These are phyloP conservation scores for Hyperoplus lanceolatus DNA, from an alignment of 2,797 vertebrate species.

Conservation along the genomic window DNA sequence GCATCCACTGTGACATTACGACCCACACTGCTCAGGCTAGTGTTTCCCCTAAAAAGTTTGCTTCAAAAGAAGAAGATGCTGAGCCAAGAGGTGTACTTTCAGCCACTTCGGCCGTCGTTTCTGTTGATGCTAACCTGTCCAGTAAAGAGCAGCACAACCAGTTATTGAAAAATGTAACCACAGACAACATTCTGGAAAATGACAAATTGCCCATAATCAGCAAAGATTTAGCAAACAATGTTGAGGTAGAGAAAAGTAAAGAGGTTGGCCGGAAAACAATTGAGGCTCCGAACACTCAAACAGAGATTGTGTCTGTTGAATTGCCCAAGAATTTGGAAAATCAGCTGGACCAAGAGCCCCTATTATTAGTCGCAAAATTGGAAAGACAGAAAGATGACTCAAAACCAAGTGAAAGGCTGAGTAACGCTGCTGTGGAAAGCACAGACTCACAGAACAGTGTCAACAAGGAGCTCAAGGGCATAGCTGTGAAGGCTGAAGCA, in stretches of 20 bases:
- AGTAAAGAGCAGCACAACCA: slow-evolving; percentile 12
- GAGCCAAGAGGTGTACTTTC: slow-evolving; percentile 10
- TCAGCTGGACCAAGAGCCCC: slow-evolving; percentile 68
- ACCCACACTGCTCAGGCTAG: slow-evolving; percentile 25
- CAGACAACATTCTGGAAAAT: slow-evolving; percentile 36
- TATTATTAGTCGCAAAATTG: slow-evolving; percentile 48
- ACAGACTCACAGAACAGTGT: slow-evolving; percentile 43
- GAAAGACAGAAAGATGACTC: slow-evolving; percentile 45
- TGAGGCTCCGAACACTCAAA: slow-evolving; percentile 51
- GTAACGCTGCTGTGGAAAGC: slow-evolving; percentile 38
- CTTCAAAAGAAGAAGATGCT: slow-evolving; percentile 35
- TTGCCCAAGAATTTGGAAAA: slow-evolving; percentile 69
- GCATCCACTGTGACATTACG: slow-evolving; percentile 25
- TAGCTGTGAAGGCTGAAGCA: slow-evolving; percentile 10
- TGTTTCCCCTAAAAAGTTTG: slow-evolving; percentile 19
- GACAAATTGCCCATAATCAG: slow-evolving; percentile 2
- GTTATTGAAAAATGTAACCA: slow-evolving; percentile 32
- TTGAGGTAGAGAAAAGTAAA: slow-evolving; percentile 40
- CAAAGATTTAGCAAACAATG: slow-evolving; percentile 33
- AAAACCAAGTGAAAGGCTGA: slow-evolving; percentile 57
- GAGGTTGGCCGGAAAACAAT: slow-evolving; percentile 48
- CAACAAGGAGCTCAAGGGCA: slow-evolving; percentile 43
- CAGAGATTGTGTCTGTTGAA: slow-evolving; percentile 64
- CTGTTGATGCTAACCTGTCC: slow-evolving; percentile 12
- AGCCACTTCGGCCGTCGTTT: not conserved